Percentiles rank a stretch among this genome's conserved stretches.
Evolutionary conservation across 2,113 vertebrate species (phyloP).

Genomic region (Xiphias gladius): DNA sequence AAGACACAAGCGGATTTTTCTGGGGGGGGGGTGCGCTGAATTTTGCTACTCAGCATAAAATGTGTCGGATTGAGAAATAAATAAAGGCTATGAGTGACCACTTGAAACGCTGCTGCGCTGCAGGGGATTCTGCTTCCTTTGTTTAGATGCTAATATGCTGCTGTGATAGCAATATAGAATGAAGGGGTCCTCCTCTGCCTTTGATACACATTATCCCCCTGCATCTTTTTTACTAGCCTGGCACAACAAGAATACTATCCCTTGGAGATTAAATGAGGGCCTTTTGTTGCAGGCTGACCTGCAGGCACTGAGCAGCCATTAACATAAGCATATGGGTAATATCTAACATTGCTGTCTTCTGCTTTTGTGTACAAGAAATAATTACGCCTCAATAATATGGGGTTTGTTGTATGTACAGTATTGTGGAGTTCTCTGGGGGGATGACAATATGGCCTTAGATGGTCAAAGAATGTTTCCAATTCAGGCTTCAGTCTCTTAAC

Average conservation of each 20-base stretch:
- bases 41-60: conserved; percentile 83
- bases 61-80: conserved; percentile 79
- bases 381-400: conserved; percentile 64
- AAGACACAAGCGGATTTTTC: conserved; percentile 66
- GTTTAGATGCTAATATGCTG: conserved; percentile 85
- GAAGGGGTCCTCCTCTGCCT: conserved; percentile 79
- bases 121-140: conserved; percentile 82
- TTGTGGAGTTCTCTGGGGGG: conserved; percentile 26
- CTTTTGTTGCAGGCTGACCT: conserved; percentile 82
- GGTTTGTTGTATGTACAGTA: conserved; percentile 46
- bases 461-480: conserved; percentile 44
- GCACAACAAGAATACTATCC: conserved; percentile 78
- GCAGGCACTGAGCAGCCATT: conserved; percentile 77
- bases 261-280: conserved; percentile 80
- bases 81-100: conserved; percentile 82
- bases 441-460: conserved; percentile 1
- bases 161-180: conserved; percentile 82
- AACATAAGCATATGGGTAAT: conserved; percentile 79
- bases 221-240: conserved; percentile 77
- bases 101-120: conserved; percentile 78
- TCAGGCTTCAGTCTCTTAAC: conserved; percentile 19
- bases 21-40: conserved; percentile 21
- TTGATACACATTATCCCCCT: conserved; percentile 80
- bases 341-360: conserved; percentile 70
- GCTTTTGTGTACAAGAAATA: conserved; percentile 71